Conservation (phyloP, 2,888 invertebrate genomes). For the Notocelia uddmanniana region DNA sequence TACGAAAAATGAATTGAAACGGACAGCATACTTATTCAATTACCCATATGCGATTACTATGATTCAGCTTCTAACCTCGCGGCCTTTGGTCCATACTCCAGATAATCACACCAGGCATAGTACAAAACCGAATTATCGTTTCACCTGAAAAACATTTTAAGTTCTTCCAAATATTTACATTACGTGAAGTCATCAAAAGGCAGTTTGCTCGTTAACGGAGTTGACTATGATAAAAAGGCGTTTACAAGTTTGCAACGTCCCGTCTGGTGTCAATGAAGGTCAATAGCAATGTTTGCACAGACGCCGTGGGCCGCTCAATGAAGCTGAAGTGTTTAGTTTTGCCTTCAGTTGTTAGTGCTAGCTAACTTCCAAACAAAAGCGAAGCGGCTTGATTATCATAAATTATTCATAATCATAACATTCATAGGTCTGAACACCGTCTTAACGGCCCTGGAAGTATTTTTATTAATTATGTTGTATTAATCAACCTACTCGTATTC, state of each 20-base stretch:
- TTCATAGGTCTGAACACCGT: too few relatives aligned
- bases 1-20: background rate
- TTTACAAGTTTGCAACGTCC: constrained; percentile 37
- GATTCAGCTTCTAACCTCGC: background rate
- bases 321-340: constrained; percentile 25
- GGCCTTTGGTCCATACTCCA: background rate
- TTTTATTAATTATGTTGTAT: background rate
- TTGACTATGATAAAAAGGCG: constrained; percentile 29
- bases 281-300: constrained; percentile 64
- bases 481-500: background rate
- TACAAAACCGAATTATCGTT: background rate
- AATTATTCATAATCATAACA: too few relatives aligned
- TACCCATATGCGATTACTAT: background rate
- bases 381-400: background rate
- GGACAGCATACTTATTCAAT: background rate
- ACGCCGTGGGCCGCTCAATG: constrained; percentile 51
- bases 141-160: background rate
- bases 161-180: constrained; percentile 31
- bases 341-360: background rate
- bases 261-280: constrained; percentile 57
- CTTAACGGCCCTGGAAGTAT: too few relatives aligned
- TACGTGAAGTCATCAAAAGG: constrained; percentile 20
- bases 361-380: background rate
- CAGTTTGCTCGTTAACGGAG: constrained; percentile 21
- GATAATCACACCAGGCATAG: too few relatives aligned